phyloP scores from a whole-genome alignment of 53 echinoderm and acorn worm genomes.

The Arbacia lixula region DNA sequence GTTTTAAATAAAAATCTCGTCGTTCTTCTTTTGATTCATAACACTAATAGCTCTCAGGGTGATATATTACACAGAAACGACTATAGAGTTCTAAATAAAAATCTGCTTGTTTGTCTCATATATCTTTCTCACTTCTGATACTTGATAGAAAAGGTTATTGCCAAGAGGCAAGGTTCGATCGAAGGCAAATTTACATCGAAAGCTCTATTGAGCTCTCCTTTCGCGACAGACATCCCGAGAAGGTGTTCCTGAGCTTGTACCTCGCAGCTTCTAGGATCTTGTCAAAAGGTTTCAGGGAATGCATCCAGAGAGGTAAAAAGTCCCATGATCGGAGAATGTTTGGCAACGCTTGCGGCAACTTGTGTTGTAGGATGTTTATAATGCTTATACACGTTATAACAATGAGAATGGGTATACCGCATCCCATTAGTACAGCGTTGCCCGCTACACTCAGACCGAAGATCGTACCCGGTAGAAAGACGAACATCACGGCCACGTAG shows the following conservation, averaged over 20 bases:
- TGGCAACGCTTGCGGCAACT: constrained; percentile 63
- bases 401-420: constrained; percentile 71
- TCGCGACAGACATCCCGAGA: not conserved
- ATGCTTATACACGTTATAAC: constrained; percentile 43
- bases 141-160: no score
- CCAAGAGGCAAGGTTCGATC: no score
- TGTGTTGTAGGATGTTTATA: constrained; percentile 74
- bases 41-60: no score
- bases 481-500: constrained; percentile 80
- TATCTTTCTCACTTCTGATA: no score
- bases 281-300: constrained; percentile 83
- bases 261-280: not conserved
- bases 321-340: constrained; percentile 75
- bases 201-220: no score
- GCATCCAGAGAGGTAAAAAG: constrained; percentile 76
- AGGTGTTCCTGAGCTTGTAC: no score
- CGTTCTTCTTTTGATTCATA: no score
- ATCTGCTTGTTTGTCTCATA: no score
- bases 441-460: constrained; percentile 75
- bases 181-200: no score
- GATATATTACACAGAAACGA: no score
- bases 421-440: constrained; percentile 44
- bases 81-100: no score
- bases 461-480: constrained; percentile 66
- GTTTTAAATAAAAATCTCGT: no score